A percentile compares a stretch with the other conserved stretches of the same genome.
Evolutionary conservation across 2,113 vertebrate genomes (phyloP).

Genomic region (Apeltes quadracus): DNA sequence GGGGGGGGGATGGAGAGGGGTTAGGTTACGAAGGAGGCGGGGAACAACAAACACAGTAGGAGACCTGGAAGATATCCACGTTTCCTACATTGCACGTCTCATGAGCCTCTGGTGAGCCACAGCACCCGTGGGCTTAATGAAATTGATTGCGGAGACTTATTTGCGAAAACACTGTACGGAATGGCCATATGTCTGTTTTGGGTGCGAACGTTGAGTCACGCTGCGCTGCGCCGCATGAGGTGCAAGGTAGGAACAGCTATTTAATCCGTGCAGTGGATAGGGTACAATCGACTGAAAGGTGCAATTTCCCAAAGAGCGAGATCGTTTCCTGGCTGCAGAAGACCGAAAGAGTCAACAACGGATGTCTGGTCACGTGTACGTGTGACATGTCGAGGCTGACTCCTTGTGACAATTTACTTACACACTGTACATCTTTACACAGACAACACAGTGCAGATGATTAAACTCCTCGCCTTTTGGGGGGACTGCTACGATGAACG

Average conservation of each 20-base stretch:
- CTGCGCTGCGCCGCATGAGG: slow-evolving; percentile 60
- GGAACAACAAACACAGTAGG: slow-evolving; percentile 41
- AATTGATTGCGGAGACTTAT: slow-evolving; percentile 76
- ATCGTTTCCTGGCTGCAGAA: slow-evolving; percentile 32
- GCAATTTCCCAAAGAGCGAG: slow-evolving; percentile 42
- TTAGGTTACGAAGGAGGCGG: slow-evolving; percentile 34
- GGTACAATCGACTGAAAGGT: slow-evolving; percentile 63
- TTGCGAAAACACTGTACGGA: slow-evolving; percentile 74
- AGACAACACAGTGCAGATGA: slow-evolving; percentile 46
- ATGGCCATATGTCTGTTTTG: slow-evolving; percentile 80
- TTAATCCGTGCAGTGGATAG: slow-evolving; percentile 57
- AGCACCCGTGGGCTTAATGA: slow-evolving; percentile 75
- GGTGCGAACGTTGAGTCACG: slow-evolving; percentile 65
- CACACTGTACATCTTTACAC: slow-evolving; percentile 25
- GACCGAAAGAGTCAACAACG: slow-evolving; percentile 50
- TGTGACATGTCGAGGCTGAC: slow-evolving; percentile 7
- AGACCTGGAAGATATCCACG: slow-evolving; percentile 39
- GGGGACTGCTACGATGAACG: slow-evolving; percentile 45
- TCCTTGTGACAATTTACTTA: slow-evolving; percentile 18
- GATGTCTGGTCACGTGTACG: slow-evolving; percentile 18
- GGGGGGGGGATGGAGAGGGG: background rate
- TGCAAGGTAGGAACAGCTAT: slow-evolving; percentile 51
- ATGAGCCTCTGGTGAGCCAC: slow-evolving; percentile 70
- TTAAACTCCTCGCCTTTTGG: slow-evolving; percentile 43
- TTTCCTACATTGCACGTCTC: slow-evolving; percentile 45